A percentile compares a stretch with the other conserved stretches of the same genome.
phyloP scores from a whole-genome alignment of 2,797 vertebrate species.

The Centropyge bicolor region DNA sequence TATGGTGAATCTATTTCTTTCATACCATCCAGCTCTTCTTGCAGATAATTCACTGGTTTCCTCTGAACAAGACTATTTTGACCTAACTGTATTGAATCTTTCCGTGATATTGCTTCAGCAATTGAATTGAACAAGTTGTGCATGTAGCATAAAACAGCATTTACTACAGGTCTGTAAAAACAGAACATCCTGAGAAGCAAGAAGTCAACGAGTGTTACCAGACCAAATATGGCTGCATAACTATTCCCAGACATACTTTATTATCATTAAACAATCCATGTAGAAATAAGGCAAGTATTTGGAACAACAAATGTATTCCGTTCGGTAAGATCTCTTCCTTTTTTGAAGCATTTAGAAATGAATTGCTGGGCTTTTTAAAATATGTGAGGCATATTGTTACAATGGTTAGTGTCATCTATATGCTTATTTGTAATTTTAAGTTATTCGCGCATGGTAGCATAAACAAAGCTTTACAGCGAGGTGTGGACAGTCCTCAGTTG shows the following conservation, averaged over 20 bases:
- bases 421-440: no score
- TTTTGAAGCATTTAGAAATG: no score
- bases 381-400: no score
- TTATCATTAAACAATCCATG: background rate
- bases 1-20: background rate
- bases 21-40: background rate
- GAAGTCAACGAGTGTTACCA: background rate
- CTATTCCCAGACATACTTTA: background rate
- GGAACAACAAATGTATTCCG: background rate
- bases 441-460: no score
- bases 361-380: no score
- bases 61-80: background rate
- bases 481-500: no score
- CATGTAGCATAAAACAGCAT: background rate
- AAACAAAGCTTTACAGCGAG: no score
- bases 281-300: background rate
- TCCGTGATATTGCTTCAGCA: background rate
- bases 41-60: background rate
- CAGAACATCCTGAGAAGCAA: no score
- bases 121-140: background rate
- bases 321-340: no score
- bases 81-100: background rate
- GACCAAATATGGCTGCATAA: background rate
- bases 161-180: background rate
- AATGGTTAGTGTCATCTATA: no score